These are phyloP conservation scores for Coremacera marginata DNA, from an alignment of 2,888 invertebrate genomes.

Conservation along the genomic window DNA sequence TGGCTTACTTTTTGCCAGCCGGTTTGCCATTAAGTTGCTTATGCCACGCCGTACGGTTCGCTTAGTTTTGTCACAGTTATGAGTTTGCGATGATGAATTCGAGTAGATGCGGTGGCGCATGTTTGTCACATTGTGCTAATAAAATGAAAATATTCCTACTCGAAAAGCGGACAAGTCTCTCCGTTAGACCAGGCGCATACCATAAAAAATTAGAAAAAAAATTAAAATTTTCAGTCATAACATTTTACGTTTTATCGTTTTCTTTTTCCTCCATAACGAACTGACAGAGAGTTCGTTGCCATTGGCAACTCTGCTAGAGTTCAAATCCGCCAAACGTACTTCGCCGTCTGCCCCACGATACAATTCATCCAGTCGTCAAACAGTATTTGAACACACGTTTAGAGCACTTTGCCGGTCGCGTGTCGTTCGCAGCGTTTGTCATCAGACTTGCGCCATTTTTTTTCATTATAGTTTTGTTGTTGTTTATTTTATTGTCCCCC, in stretches of 20 bases:
- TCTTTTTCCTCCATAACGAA: not conserved
- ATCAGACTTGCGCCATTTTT: not conserved
- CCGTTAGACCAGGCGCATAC: not conserved
- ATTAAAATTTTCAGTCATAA: too few species aligned
- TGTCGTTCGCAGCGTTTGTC: conserved; percentile 3
- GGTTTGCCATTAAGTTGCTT: too few species aligned
- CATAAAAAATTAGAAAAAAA: too few species aligned
- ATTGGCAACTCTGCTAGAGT: not conserved
- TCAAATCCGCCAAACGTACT: not conserved
- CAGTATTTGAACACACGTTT: not conserved
- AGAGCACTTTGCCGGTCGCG: conserved; percentile 13
- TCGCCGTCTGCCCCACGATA: not conserved
- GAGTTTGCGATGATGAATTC: conserved; percentile 10
- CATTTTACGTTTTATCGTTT: not conserved
- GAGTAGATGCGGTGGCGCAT: not conserved
- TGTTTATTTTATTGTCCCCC: not conserved
- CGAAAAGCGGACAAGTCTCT: not conserved
- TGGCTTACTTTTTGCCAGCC: too few species aligned
- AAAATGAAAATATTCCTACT: not conserved
- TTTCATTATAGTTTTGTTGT: not conserved
- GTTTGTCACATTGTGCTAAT: conserved; percentile 20
- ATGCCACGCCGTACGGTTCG: not conserved
- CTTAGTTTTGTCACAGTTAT: conserved; percentile 24
- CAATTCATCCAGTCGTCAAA: not conserved
- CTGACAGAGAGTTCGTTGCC: not conserved